Evolutionary conservation across 2,888 invertebrate species (phyloP).

Genomic region (Leptinotarsa haldemani): DNA sequence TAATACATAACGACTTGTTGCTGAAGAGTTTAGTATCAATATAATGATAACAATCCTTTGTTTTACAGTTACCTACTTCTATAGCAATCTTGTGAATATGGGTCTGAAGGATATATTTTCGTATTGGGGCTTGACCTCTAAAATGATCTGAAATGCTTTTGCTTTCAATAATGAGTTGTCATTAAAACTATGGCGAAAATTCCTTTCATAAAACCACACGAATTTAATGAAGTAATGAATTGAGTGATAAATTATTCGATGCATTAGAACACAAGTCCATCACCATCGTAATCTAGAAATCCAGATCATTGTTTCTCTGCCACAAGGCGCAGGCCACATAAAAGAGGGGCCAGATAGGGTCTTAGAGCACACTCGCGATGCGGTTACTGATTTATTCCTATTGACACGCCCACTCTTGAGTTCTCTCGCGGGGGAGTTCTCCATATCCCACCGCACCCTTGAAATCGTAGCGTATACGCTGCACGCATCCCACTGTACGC

Average conservation of each 20-base stretch:
- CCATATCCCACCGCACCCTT: constrained; percentile 23
- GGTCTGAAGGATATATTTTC: too few relatives aligned
- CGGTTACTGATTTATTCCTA: constrained; percentile 41
- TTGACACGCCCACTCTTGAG: constrained; percentile 40
- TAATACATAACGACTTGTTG: too few relatives aligned
- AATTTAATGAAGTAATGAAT: not conserved
- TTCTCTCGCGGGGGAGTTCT: constrained; percentile 35
- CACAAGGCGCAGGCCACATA: constrained; percentile 32
- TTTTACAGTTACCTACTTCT: too few relatives aligned
- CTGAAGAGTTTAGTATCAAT: too few relatives aligned
- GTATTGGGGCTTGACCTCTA: too few relatives aligned
- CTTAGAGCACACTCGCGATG: constrained; percentile 42
- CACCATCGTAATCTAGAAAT: constrained; percentile 19
- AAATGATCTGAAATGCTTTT: too few relatives aligned
- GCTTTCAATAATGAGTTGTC: too few relatives aligned
- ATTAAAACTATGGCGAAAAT: too few relatives aligned
- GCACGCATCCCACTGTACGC: constrained; percentile 38
- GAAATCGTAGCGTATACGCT: constrained; percentile 6
- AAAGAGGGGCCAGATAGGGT: constrained; percentile 34
- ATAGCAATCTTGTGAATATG: too few relatives aligned
- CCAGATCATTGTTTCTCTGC: constrained; percentile 21
- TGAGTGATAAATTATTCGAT: not conserved
- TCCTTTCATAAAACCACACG: too few relatives aligned
- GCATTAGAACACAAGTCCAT: constrained; percentile 6
- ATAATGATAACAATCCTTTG: too few relatives aligned